Evolutionary conservation across 2,113 vertebrate species (phyloP), one percentile per base, ranked within the genome.

Genomic region (Tamias sibiricus): DNA sequence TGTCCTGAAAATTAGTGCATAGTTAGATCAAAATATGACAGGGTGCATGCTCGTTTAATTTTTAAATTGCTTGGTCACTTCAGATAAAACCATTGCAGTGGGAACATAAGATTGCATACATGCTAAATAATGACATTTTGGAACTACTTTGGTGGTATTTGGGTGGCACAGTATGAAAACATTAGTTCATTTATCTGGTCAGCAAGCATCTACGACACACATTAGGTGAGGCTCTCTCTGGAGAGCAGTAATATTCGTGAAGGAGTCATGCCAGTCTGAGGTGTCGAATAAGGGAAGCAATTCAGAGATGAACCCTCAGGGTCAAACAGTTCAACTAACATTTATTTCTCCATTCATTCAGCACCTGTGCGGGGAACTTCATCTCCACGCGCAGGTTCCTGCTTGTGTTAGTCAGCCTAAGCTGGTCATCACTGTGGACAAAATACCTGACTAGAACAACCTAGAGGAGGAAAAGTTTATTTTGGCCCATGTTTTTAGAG

Each of bases 1-100:
- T 72, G 95, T 98, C 96, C 97, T 87, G 95, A 69, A 97, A 96
- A 95, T 96, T 77, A 95, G 96, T 85, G 93, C 96, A 68, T 71
- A 79, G 91, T 83, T 92, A 93, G 85, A 94, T 97, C 96, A 97
- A 94, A 96, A 79, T 95, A 80, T 89, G 95, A 92, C 96, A 96
- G 93, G 97, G 95, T 81, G 81, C 87, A 72, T 54, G 66, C 93
- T 96, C 95, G 59, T 96, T 96, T 96, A 93, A 89, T 93, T 90
- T 96, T 95, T 87, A 93, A 93, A 96, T 94, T 82, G 95, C 97
- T 93, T 83, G 52, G 76, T 95, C 74, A 96, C 93, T 87, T 96
- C 91, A 87, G 74, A 95, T 69, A 80, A 85, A 92, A 59, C 37
- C 1, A 71, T 66, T 26, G 5, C 49, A 4, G 81, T 52, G 49